Percentiles rank a stretch among this genome's conserved stretches.
Evolutionary conservation across 2,113 vertebrate species (phyloP).

Genomic region (Antennarius striatus): DNA sequence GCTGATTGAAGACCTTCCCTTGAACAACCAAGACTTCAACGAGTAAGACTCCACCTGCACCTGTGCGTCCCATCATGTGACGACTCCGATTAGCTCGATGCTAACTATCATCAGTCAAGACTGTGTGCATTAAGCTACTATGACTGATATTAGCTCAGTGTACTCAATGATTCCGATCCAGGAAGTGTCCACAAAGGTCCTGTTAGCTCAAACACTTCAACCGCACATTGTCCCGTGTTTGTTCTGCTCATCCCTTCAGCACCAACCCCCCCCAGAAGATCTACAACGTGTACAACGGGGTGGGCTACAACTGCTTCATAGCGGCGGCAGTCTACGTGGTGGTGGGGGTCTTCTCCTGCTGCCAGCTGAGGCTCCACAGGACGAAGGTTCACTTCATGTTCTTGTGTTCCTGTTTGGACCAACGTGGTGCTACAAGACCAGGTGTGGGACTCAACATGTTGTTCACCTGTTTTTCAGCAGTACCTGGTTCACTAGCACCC

Average conservation of each 20-base stretch:
- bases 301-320: constrained; percentile 90
- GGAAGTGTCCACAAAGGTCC: no score
- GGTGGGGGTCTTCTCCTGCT: constrained; percentile 82
- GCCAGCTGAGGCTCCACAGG: constrained; percentile 85
- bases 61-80: not conserved
- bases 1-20: constrained; percentile 83
- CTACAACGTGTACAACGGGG: constrained; percentile 80
- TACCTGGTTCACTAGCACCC: constrained; percentile 83
- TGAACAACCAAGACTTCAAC: constrained; percentile 66
- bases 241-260: constrained; percentile 20
- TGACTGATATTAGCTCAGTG: not conserved
- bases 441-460: no score
- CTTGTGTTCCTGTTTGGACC: not conserved
- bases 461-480: constrained; percentile 42
- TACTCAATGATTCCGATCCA: not conserved
- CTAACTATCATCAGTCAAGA: not conserved
- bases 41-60: constrained; percentile 28
- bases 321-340: constrained; percentile 83
- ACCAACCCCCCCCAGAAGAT: constrained; percentile 64
- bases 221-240: not conserved
- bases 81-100: no score
- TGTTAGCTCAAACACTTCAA: no score
- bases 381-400: constrained; percentile 67
- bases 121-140: not conserved
- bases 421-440: no score